These are phyloP conservation scores for Hephaestus fuliginosus DNA, from an alignment of 2,797 vertebrate genomes.

Conservation along the genomic window DNA sequence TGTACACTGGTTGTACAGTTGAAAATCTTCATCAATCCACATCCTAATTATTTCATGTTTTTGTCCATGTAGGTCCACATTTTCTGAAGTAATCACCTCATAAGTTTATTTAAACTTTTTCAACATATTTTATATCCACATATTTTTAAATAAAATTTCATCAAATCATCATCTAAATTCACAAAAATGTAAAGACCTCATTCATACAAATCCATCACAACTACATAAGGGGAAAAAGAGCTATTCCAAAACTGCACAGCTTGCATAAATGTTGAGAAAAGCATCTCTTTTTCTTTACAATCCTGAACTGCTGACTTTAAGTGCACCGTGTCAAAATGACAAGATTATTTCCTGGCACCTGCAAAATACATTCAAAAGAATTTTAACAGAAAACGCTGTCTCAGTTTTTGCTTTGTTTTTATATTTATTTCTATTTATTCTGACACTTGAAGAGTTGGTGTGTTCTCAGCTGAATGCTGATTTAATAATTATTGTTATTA, in stretches of 20 bases:
- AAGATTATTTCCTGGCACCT: neutral
- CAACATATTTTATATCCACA: no score
- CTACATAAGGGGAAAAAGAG: neutral
- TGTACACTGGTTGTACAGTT: neutral
- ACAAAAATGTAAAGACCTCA: neutral
- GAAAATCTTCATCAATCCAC: neutral
- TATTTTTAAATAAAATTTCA: neutral
- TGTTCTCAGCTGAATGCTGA: neutral
- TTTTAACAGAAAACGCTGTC: neutral
- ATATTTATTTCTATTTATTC: neutral
- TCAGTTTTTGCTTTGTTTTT: neutral
- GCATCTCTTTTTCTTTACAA: neutral
- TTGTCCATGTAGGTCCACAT: neutral
- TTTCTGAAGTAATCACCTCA: neutral
- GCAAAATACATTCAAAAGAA: neutral
- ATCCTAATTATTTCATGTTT: neutral
- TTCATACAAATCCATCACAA: neutral
- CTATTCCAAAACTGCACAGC: neutral
- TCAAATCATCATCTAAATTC: neutral
- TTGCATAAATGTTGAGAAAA: neutral
- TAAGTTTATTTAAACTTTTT: no score
- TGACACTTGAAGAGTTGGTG: neutral
- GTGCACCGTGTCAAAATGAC: neutral
- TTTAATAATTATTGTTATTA: neutral
- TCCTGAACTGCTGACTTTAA: conserved; percentile 1